Evolutionary conservation across 2,888 invertebrate genomes (phyloP), one percentile per base, ranked within the genome.

Genomic region (Mystacides longicornis): DNA sequence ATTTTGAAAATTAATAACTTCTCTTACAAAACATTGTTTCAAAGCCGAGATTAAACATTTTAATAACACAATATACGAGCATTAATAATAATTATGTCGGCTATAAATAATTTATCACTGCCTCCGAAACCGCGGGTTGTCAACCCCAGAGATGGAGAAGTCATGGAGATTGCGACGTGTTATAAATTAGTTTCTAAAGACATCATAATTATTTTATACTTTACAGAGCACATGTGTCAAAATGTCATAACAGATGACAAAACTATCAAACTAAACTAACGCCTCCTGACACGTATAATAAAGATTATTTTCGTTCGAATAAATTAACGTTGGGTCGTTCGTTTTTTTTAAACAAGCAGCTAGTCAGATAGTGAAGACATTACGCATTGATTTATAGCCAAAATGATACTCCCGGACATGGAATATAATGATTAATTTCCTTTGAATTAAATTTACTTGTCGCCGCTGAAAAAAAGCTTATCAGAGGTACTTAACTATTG

Each of bases 151-250:
- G n/a, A n/a, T n/a, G n/a, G n/a, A n/a, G n/a, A n/a, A 7, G 37
- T 37, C 37, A 37, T 16, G 37, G 16, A 37, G 37, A n/a, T n/a
- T n/a, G n/a, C 18, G 21, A 27, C 52, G 27, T 46, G 52, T 52
- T 52, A 52, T 52, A 52, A 52, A 52, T 52, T 52, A 52, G 52
- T 37, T 46, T 52, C 52, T 52, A 52, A 52, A 52, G 45, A 45
- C 52, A 52, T 52, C 46, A 46, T 52, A 52, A 52, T 52, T 52
- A 52, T 52, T 52, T 23, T n/a, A 3, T 23, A 45, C 37, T 37
- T 3, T 16, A 37, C n/a, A 37, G 16, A 14, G 14, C 37, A 37
- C 14, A 37, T 37, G 37, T 37, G 37, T 37, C 37, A 37, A 37
- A 37, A 37, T 14, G 37, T 37, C 37, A 37, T 37, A 37, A 37